phyloP scores from a whole-genome alignment of 2,113 vertebrate species.

The Neopipo cinnamomea region DNA sequence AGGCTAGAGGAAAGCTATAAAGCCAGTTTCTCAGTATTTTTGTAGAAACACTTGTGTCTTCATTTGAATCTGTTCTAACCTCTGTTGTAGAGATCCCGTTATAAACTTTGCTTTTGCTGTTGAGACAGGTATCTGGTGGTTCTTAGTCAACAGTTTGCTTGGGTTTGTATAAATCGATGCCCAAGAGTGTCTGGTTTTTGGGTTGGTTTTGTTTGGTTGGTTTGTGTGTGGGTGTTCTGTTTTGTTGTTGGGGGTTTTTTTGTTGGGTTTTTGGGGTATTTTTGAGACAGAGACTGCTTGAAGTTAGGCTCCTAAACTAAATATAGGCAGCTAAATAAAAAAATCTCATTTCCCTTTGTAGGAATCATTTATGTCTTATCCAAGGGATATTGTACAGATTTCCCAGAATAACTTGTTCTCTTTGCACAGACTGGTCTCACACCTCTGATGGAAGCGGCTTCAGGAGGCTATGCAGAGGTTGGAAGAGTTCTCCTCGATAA shows the following conservation, averaged over 20 bases:
- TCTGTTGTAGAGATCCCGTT: not conserved
- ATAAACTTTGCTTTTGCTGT: not conserved
- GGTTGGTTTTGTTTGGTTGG: constrained; percentile 4
- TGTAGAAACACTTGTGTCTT: not conserved
- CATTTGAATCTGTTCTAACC: constrained; percentile 5
- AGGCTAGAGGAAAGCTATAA: not conserved
- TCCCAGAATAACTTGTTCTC: not conserved
- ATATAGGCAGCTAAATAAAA: not conserved
- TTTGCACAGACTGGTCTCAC: constrained; percentile 91
- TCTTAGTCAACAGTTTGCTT: constrained; percentile 16
- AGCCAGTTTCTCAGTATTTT: not conserved
- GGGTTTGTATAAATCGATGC: constrained; percentile 12
- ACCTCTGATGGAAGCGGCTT: constrained; percentile 97
- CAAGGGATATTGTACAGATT: not conserved
- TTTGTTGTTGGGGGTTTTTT: not conserved
- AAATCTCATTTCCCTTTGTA: not conserved
- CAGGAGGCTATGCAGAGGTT: constrained; percentile 97
- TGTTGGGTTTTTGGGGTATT: not conserved
- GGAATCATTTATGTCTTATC: not conserved
- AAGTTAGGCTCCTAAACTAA: not conserved
- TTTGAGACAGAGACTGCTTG: not conserved
- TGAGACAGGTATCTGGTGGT: constrained; percentile 5
- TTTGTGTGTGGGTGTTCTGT: not conserved
- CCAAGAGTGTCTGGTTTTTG: not conserved
- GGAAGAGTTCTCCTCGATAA: constrained; percentile 97